Evolutionary conservation across 2,113 vertebrate genomes (phyloP), one percentile per base, ranked within the genome.

Genomic region (Siniperca knerii): DNA sequence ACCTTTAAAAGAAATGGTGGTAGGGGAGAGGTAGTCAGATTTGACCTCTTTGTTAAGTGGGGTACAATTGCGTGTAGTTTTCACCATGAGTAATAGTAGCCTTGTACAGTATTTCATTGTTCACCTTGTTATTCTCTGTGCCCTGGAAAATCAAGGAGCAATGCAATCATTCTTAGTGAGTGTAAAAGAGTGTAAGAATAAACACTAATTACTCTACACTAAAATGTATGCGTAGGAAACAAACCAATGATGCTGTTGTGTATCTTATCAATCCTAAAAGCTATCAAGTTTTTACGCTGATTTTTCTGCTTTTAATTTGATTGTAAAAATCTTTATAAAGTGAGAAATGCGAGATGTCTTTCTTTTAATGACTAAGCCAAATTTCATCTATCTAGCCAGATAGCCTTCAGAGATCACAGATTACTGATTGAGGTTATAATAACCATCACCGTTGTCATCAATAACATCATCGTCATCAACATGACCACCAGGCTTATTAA

Each of bases 31-130:
- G 54, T 44, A n/a, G 21, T 40, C 16, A 64, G 57, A 62, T 23
- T 75, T 66, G 18, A 44, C 68, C 68, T 71, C 10, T 71, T 21
- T 35, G 40, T 37, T 64, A 67, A 77, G 58, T 75, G 48, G 48
- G 46, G 33, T 20, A 61, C 44, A 65, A 29, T 52, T 44, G 13
- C 57, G 65, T 68, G 37, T 8, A 6, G 40, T 75, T 29, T 54
- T 70, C 55, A 57, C 23, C 23, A 16, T 37, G 6, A 74, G 60
- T 70, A 69, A 75, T 18, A 60, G 0, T 50, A 48, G 35, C 68
- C 40, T 79, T 54, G 18, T 54, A 52, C 15, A 52, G 15, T 50
- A 54, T 62, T 83, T 79, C 15, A 40, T 25, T 52, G 37, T 74
- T 79, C 58, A 33, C 44, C n/a, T 44, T 66, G 33, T 74, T 84